Evolutionary conservation across 2,113 vertebrate genomes (phyloP).

Genomic region (Dolichotis patagonum): DNA sequence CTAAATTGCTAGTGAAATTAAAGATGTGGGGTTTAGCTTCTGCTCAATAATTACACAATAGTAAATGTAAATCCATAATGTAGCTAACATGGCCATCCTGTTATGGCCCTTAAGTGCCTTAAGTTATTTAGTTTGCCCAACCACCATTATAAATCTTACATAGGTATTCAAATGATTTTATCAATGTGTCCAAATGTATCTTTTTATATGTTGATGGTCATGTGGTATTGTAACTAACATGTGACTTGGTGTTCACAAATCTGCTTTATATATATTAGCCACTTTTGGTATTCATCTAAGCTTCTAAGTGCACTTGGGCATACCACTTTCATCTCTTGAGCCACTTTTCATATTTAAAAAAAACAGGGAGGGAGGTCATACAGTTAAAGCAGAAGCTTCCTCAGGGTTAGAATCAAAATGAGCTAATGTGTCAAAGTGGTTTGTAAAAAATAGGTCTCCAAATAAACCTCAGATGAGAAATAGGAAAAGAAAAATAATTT

Average conservation of each 20-base stretch:
- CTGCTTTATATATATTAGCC: neutral
- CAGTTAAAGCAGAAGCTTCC: neutral
- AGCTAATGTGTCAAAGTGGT: neutral
- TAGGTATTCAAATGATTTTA: neutral
- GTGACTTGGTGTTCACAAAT: neutral
- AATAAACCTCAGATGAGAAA: neutral
- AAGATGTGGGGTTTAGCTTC: neutral
- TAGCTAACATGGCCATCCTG: neutral
- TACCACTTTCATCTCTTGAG: neutral
- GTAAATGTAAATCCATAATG: neutral
- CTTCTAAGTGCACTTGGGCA: neutral
- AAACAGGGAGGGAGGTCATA: neutral
- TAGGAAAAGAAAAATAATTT: neutral
- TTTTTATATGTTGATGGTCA: neutral
- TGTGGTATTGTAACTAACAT: neutral
- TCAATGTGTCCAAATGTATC: neutral
- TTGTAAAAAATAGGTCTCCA: neutral
- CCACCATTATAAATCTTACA: neutral
- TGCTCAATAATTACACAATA: neutral
- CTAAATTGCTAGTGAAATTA: neutral
- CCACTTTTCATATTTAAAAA: neutral
- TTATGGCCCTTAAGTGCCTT: too few species aligned
- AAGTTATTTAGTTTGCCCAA: neutral
- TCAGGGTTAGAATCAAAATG: slow-evolving; percentile 34
- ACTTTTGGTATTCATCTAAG: neutral